phyloP scores from a whole-genome alignment of 2,113 vertebrate species.

The Puntigrus tetrazona region DNA sequence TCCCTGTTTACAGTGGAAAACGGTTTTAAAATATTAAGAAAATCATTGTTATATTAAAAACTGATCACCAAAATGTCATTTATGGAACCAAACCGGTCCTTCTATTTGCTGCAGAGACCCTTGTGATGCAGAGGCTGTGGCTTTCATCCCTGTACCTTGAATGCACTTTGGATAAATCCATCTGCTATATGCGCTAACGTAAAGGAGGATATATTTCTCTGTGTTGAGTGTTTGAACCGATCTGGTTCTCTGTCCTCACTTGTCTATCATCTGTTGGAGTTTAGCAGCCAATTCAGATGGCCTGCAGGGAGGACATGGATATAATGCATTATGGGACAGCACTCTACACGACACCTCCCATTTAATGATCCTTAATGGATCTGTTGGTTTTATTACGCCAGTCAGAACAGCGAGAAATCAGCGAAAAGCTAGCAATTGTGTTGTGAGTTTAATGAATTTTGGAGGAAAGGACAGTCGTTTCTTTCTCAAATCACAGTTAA shows the following conservation, averaged over 20 bases:
- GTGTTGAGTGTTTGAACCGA: not conserved
- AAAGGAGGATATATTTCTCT: not conserved
- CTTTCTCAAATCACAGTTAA: not conserved
- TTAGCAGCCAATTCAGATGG: slow-evolving; percentile 19
- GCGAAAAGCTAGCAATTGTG: not conserved
- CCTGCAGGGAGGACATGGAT: slow-evolving; percentile 16
- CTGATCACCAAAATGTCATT: no score
- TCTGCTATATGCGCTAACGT: not conserved
- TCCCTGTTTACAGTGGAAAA: no score
- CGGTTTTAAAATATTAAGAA: no score
- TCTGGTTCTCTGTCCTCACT: not conserved
- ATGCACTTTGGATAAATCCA: slow-evolving; percentile 1
- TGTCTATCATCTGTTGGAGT: not conserved
- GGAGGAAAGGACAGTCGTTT: not conserved
- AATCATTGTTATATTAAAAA: no score
- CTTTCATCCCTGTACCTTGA: not conserved
- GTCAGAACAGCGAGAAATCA: not conserved
- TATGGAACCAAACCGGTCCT: no score
- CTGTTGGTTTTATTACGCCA: not conserved
- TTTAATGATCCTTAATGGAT: slow-evolving; percentile 35
- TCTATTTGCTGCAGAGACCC: no score
- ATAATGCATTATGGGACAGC: slow-evolving; percentile 19
- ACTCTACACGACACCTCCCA: not conserved
- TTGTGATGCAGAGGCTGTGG: not conserved
- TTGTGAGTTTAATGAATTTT: not conserved